Evolutionary conservation across 1,140 invertebrate species (phyloP).

Genomic region (Ceratosolen fusciceps): DNA sequence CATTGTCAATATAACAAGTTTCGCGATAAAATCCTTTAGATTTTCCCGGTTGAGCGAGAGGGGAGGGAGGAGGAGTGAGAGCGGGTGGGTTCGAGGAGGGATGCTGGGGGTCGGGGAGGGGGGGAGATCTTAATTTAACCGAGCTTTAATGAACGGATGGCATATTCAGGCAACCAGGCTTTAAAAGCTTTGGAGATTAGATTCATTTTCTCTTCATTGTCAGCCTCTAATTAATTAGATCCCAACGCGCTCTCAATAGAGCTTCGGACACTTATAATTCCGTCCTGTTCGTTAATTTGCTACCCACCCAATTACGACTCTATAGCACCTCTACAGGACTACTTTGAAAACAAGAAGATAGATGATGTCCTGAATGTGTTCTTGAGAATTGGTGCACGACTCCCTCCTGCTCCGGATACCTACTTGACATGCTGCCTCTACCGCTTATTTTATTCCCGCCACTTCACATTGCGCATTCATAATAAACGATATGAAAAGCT

Average conservation of each 20-base stretch:
- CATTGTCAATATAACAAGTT: no score
- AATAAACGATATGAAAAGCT: background rate
- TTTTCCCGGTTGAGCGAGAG: no score
- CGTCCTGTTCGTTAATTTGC: background rate
- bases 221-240: conserved; percentile 38
- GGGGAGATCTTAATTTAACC: background rate
- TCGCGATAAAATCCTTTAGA: no score
- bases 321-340: background rate
- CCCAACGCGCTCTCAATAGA: conserved; percentile 5
- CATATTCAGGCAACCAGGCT: background rate
- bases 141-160: background rate
- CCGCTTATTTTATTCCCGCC: background rate
- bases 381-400: conserved; percentile 23
- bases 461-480: background rate
- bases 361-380: conserved; percentile 8
- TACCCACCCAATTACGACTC: conserved; percentile 11
- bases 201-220: conserved; percentile 1
- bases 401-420: background rate
- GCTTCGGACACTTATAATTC: background rate
- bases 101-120: no score
- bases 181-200: background rate
- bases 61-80: no score
- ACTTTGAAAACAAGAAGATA: background rate
- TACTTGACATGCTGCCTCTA: conserved; percentile 25
- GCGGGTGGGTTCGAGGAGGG: no score